Percentiles rank a stretch among this genome's conserved stretches.
phyloP scores from a whole-genome alignment of 2,888 invertebrate genomes.

The Lasius fuliginosus region DNA sequence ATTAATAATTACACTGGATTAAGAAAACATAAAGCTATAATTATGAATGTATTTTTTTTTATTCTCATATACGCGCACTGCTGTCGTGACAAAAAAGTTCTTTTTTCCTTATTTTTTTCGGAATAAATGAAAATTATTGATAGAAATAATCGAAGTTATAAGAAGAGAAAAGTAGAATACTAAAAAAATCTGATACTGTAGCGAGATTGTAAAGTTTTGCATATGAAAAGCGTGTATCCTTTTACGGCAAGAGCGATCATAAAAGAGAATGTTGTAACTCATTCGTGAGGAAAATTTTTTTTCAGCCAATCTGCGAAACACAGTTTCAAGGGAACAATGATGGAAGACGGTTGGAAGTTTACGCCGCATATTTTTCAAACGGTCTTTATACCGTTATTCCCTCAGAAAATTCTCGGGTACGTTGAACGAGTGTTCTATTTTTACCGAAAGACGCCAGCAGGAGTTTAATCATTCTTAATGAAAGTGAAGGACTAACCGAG shows the following conservation, averaged over 20 bases:
- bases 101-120: background rate
- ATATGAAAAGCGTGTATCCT: conserved; percentile 27
- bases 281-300: conserved; percentile 23
- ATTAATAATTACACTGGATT: conserved; percentile 64
- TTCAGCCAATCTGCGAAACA: conserved; percentile 44
- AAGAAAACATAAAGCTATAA: background rate
- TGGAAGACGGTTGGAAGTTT: conserved; percentile 26
- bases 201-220: conserved; percentile 24
- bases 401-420: conserved; percentile 36
- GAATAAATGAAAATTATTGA: background rate
- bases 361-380: conserved; percentile 39
- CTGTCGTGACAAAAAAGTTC: background rate
- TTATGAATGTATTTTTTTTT: conserved; percentile 1
- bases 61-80: background rate
- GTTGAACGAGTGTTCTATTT: conserved; percentile 41
- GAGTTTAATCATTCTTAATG: conserved; percentile 53
- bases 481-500: conserved; percentile 50
- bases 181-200: conserved; percentile 28
- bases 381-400: conserved; percentile 4
- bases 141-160: conserved; percentile 4
- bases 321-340: conserved; percentile 33
- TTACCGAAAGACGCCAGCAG: conserved; percentile 32
- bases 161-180: conserved; percentile 11
- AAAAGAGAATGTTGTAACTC: conserved; percentile 35
- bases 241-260: conserved; percentile 28